phyloP scores from a whole-genome alignment of 2,888 invertebrate species.

The Azorinus chamasolen region DNA sequence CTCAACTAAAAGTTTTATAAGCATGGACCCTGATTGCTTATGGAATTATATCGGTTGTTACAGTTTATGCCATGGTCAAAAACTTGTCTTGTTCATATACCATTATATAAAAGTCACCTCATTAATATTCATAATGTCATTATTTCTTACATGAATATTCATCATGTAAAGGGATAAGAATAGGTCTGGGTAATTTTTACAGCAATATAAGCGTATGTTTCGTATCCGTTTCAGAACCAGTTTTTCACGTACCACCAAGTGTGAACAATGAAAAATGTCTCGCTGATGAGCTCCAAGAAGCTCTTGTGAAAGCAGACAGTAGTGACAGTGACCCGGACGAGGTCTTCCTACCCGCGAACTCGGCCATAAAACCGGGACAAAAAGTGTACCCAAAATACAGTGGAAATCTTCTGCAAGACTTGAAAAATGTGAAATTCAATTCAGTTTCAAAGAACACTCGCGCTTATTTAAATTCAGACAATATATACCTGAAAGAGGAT shows the following conservation, averaged over 20 bases:
- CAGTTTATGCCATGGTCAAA: no score
- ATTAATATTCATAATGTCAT: no score
- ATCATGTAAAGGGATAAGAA: no score
- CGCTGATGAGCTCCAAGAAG: slow-evolving; percentile 78
- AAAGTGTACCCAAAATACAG: slow-evolving; percentile 72
- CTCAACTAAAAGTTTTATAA: no score
- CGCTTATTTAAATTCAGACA: slow-evolving; percentile 71
- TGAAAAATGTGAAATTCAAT: slow-evolving; percentile 68
- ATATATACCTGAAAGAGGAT: slow-evolving; percentile 91
- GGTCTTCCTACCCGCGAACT: slow-evolving; percentile 65
- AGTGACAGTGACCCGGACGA: slow-evolving; percentile 66
- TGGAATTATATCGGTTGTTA: no score
- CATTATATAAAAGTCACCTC: no score
- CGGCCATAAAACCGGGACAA: slow-evolving; percentile 24
- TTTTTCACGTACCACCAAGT: slow-evolving; percentile 1
- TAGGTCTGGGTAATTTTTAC: no score
- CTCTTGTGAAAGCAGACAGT: slow-evolving; percentile 58
- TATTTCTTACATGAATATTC: no score
- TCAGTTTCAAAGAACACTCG: slow-evolving; percentile 73
- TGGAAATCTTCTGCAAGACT: slow-evolving; percentile 65
- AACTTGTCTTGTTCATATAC: no score
- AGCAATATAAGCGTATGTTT: no score
- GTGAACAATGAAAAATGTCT: slow-evolving; percentile 71
- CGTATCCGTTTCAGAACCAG: slow-evolving; percentile 37
- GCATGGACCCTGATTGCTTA: no score